phyloP scores from a whole-genome alignment of 2,888 invertebrate species.

The Agrypnus murinus region DNA sequence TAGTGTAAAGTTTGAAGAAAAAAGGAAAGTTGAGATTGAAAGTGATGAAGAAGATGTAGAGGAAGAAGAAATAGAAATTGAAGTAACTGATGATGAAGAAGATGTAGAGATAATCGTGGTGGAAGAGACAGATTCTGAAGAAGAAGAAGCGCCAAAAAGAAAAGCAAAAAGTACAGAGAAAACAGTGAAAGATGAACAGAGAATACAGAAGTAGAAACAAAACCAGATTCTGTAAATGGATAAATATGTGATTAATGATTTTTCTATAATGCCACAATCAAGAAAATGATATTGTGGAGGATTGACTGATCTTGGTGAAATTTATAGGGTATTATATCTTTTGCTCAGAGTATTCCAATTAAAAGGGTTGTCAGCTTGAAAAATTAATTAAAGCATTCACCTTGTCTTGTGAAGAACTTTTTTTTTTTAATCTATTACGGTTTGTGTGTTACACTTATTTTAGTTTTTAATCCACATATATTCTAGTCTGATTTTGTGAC shows the following conservation, averaged over 20 bases:
- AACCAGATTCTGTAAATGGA: neutral
- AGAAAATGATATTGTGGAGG: no score
- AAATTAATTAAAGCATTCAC: neutral
- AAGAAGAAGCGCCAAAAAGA: slow-evolving; percentile 12
- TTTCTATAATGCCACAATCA: no score
- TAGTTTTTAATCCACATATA: no score
- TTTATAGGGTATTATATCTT: neutral
- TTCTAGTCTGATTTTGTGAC: no score
- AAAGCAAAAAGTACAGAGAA: slow-evolving; percentile 46
- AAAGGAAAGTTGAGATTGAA: neutral
- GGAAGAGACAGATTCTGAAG: neutral
- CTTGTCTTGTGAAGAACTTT: no score
- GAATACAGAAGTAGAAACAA: slow-evolving; percentile 29
- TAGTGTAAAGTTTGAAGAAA: no score
- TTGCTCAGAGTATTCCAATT: slow-evolving; percentile 10
- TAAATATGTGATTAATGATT: neutral
- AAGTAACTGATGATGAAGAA: slow-evolving; percentile 51
- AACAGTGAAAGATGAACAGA: slow-evolving; percentile 56
- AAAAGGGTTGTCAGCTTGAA: neutral
- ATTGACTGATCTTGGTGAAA: neutral
- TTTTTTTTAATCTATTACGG: no score
- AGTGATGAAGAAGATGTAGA: slow-evolving; percentile 7
- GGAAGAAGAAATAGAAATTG: slow-evolving; percentile 30
- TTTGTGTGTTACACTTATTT: no score
- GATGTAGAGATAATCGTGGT: neutral